Evolutionary conservation across 2,113 vertebrate species (phyloP), one percentile per base, ranked within the genome.

Genomic region (Anthoscopus minutus): DNA sequence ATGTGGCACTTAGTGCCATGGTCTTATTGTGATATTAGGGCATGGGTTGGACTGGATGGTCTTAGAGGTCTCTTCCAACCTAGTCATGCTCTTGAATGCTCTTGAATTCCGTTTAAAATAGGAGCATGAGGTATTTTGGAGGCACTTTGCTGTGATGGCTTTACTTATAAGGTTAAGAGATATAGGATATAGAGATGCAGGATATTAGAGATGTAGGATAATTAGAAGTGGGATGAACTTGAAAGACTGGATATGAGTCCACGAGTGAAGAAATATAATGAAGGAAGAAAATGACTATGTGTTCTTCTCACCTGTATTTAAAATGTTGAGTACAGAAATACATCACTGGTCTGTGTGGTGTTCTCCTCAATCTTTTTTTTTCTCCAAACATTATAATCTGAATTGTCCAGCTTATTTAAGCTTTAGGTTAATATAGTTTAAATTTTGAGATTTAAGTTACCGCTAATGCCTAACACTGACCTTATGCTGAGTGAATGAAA

Each of bases 341-440:
- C 2, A 33, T 50, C 4, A 2, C 7, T 23, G 40, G 13, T n/a
- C 15, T n/a, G 9, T 21, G 22, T 9, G 0, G 11, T 60, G 71
- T 65, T 6, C 5, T 62, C 3, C 6, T 70, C 15, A 18, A 2
- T 57, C 4, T 50, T 15, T 10, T 33, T 67, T 76, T 76, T 57
- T 4, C 14, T 15, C 15, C 30, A 50, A 10, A 14, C 7, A 66
- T 8, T 15, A 15, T 67, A 23, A 54, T 53, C 13, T 47, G 40
- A 80, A 35, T 42, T 12, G 18, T 48, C 80, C 31, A 19, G 11
- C 22, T 24, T 56, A 57, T 18, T 85, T 69, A 71, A 67, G 8
- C 4, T 67, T 37, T 50, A 23, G 35, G 1, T 37, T 58, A 16
- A 27, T 38, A 15, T 1, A 3, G 18, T 54, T 86, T 80, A 74